Evolutionary conservation across 92 coral and sea anemone species (phyloP).

Genomic region (Plumapathes pennacea): DNA sequence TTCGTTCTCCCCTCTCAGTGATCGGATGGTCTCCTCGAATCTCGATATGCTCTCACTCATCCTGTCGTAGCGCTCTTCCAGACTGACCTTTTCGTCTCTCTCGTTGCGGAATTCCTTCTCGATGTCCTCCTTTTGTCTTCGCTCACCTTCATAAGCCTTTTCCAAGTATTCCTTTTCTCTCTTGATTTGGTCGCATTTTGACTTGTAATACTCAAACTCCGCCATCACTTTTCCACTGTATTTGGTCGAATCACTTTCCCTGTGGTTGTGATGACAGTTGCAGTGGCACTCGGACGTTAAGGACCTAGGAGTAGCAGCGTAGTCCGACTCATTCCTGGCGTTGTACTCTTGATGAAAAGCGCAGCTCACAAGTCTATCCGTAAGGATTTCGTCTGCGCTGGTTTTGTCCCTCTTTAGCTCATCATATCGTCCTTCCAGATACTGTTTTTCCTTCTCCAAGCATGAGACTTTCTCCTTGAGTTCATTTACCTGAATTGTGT

Average conservation of each 20-base stretch:
- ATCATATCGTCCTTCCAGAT: conserved; percentile 66
- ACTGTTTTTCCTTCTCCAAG: conserved; percentile 68
- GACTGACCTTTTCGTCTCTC: conserved; percentile 54
- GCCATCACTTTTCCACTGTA: not conserved
- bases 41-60: conserved; percentile 51
- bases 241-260: not conserved
- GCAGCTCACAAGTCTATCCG: conserved; percentile 5
- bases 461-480: conserved; percentile 59
- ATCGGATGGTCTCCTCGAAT: conserved; percentile 76
- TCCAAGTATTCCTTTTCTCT: conserved; percentile 75
- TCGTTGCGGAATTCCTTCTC: conserved; percentile 66
- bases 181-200: conserved; percentile 72
- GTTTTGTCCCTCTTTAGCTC: conserved; percentile 46
- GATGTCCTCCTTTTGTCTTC: conserved; percentile 70
- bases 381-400: not conserved
- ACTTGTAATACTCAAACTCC: conserved; percentile 72
- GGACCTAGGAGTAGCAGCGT: conserved; percentile 11
- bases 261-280: not conserved
- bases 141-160: conserved; percentile 64
- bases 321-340: conserved; percentile 1
- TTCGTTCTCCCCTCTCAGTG: conserved; percentile 69
- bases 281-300: not conserved
- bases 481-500: conserved; percentile 55
- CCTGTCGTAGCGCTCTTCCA: conserved; percentile 61
- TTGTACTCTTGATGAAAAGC: conserved; percentile 12